Evolutionary conservation across 2,797 vertebrate species (phyloP), one percentile per base, ranked within the genome.

Genomic region (Typhlichthys subterraneus): DNA sequence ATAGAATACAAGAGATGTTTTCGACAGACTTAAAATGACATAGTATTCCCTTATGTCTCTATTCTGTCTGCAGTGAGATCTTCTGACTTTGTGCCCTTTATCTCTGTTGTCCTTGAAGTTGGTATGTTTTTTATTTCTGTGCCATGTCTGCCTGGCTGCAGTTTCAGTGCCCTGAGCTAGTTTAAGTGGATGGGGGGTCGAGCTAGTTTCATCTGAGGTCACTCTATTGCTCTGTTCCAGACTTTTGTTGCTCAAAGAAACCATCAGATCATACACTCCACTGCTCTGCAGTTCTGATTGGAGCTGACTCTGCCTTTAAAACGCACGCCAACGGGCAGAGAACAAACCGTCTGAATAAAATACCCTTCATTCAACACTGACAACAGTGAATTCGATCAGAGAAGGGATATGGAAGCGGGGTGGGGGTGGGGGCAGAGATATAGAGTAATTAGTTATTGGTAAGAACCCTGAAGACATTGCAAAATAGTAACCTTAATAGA

Each of bases 361-460:
- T 60, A 64, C 14, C 54, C 50, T 5, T 62, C 45, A 42, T 79
- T 74, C 65, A 62, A 70, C 52, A 33, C 19, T n/a, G 62, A 29
- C 67, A 63, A 76, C 75, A 33, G 73, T 69, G 74, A 80, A 80
- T 71, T 64, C 69, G 49, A 77, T 73, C 76, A 81, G 60, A 78
- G 68, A 76, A 58, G 58, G 59, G 58, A 46, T 53, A 61, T 63
- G 61, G 12, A 55, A 14, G 5, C 19, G 8, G 14, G 23, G 54
- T n/a, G 59, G 57, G 56, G 47, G 57, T 29, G 57, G 29, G 46
- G 63, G 1, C 10, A 73, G 52, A 69, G 57, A 55, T 33, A 23
- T 57, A 29, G 54, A 73, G 45, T 29, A 51, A 14, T 67, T 67
- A 56, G 69, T 61, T 17, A 23, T 59, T 45, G 13, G 19, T 42